A percentile compares a stretch with the other conserved stretches of the same genome.
Conservation (phyloP, 2,888 invertebrate species). For the Cyrtodaria siliqua region DNA sequence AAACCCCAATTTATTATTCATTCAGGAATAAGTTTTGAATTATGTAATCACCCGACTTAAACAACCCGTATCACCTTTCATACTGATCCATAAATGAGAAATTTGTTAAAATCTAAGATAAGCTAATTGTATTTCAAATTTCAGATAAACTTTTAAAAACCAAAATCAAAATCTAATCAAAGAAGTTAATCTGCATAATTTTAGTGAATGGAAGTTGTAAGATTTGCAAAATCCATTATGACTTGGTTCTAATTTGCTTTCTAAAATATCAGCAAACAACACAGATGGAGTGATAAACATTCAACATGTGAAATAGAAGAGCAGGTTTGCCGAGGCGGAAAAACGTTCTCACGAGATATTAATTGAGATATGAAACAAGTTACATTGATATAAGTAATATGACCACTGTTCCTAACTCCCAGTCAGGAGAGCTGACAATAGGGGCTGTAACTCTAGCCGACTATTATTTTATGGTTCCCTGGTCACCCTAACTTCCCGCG, state of each 20-base stretch:
- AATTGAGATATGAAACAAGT: constrained; percentile 41
- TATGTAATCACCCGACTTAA: too few species aligned
- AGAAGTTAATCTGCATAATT: constrained; percentile 38
- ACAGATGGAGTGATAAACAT: constrained; percentile 42
- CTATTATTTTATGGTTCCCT: constrained; percentile 55
- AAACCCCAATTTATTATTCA: too few species aligned
- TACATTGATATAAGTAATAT: constrained; percentile 61
- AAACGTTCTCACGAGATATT: constrained; percentile 64
- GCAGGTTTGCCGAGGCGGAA: constrained; percentile 37
- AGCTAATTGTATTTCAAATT: constrained; percentile 1
- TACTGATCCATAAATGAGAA: background rate
- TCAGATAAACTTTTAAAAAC: constrained; percentile 27
- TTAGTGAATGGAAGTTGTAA: constrained; percentile 40
- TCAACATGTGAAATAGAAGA: constrained; percentile 54
- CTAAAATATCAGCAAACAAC: constrained; percentile 57
- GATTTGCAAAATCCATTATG: constrained; percentile 21
- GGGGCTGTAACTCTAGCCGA: constrained; percentile 50
- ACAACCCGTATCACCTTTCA: background rate
- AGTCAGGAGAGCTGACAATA: constrained; percentile 57
- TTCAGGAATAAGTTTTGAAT: too few species aligned
- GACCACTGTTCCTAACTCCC: constrained; percentile 49
- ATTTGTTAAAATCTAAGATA: background rate
- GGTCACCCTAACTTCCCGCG: constrained; percentile 18
- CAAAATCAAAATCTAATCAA: constrained; percentile 47
- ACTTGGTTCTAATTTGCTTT: constrained; percentile 51